Evolutionary conservation across 2,888 invertebrate species (phyloP).

Genomic region (Erannis defoliaria): DNA sequence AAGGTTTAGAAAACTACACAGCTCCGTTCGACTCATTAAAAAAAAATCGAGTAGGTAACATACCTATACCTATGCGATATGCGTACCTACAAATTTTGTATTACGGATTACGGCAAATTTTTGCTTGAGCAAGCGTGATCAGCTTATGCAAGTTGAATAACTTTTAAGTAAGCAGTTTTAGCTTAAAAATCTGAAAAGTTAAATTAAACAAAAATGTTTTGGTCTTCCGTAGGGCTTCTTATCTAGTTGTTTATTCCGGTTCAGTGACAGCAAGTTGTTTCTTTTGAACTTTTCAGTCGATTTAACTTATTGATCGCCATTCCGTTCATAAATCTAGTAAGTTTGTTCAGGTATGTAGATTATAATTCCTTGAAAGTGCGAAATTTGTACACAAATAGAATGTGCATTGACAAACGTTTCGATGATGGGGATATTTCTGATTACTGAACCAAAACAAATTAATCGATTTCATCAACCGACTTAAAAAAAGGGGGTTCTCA

Average conservation of each 20-base stretch:
- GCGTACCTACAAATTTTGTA: constrained; percentile 1
- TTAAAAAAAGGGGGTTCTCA: no score
- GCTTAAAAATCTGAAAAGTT: constrained; percentile 28
- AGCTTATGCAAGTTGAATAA: constrained; percentile 16
- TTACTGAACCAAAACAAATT: no score
- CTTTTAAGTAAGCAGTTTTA: constrained; percentile 6
- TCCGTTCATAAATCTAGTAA: neutral
- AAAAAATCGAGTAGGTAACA: no score
- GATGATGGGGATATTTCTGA: no score
- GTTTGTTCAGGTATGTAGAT: no score
- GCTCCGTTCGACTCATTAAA: no score
- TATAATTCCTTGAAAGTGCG: no score
- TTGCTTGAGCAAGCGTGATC: constrained; percentile 11
- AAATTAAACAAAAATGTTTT: constrained; percentile 21
- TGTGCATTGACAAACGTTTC: no score
- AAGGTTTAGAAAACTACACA: no score
- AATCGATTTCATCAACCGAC: no score
- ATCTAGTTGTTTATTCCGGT: constrained; percentile 25
- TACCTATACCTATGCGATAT: no score
- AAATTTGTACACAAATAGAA: no score
- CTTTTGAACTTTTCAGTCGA: constrained; percentile 4
- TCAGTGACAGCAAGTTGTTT: constrained; percentile 14
- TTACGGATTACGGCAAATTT: neutral
- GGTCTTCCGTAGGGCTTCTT: constrained; percentile 6
- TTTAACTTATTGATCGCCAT: constrained; percentile 12